These are phyloP conservation scores for Orthonevra nobilis DNA, from an alignment of 2,888 invertebrate genomes.

Conservation along the genomic window DNA sequence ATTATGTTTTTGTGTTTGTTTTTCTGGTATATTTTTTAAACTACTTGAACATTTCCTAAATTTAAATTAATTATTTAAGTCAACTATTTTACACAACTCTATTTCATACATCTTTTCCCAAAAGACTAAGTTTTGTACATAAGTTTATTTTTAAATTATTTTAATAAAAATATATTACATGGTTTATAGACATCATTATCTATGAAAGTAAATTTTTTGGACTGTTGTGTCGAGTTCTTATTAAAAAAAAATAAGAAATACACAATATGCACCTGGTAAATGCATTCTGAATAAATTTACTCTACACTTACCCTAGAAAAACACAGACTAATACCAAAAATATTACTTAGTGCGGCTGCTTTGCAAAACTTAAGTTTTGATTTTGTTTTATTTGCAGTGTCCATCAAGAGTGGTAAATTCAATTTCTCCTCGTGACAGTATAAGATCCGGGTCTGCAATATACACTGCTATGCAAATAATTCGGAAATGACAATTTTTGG, in stretches of 20 bases:
- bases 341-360: conserved; percentile 23
- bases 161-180: conserved; percentile 42
- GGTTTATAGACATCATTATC: conserved; percentile 31
- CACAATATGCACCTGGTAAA: conserved; percentile 45
- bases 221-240: too few species aligned
- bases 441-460: conserved; percentile 81
- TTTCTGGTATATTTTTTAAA: not conserved
- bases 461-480: conserved; percentile 79
- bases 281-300: conserved; percentile 24
- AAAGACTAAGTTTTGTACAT: conserved; percentile 32
- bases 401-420: conserved; percentile 80
- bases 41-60: conserved; percentile 56
- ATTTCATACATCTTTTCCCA: conserved; percentile 31
- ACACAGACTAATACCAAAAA: conserved; percentile 34
- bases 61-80: conserved; percentile 37
- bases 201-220: conserved; percentile 37
- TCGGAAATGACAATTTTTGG: conserved; percentile 38
- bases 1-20: conserved; percentile 43
- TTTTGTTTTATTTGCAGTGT: conserved; percentile 71
- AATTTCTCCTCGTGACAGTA: conserved; percentile 80
- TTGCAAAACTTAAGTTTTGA: conserved; percentile 71
- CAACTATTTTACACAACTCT: conserved; percentile 45
- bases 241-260: conserved; percentile 53
- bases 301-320: conserved; percentile 22
- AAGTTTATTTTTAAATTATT: conserved; percentile 20